Evolutionary conservation across 2,888 invertebrate genomes (phyloP), one percentile per base, ranked within the genome.

Genomic region (Tortrix viridana): DNA sequence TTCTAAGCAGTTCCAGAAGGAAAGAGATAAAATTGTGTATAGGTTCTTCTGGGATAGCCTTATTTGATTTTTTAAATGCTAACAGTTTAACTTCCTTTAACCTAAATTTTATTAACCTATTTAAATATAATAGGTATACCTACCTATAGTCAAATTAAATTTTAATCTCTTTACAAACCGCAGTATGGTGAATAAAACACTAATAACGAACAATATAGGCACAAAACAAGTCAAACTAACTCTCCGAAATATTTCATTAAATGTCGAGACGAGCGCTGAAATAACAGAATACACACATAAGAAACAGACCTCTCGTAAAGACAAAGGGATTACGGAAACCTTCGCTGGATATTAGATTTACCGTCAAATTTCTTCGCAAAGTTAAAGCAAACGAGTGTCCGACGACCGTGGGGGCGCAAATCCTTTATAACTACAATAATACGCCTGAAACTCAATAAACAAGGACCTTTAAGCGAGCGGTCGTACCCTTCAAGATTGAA

Each of bases 311-410:
- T 54, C 58, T 46, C 68, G 71, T 68, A 63, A 69, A 70, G 72
- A 79, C 74, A 81, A 76, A 79, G 74, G 73, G 73, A 79, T 77
- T 74, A 77, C 73, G 73, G 68, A 66, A 74, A 74, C 72, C 77
- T 74, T 75, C 71, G 66, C 71, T 72, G 71, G 75, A 80, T 81
- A 85, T 85, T 84, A 82, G 77, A 81, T 83, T 80, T 76, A 74
- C 73, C 72, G 73, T 74, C 73, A 77, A 79, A 76, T 79, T 77
- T 76, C 74, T 75, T 74, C 70, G 70, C 63, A 64, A 77, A 80
- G 74, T 76, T 78, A 73, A 74, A 70, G 76, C 70, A 76, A 78
- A 74, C 72, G 70, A 74, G 69, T 71, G 67, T 69, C 67, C 66
- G 61, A 52, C 66, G 68, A 65, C 65, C 61, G 66, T 66, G 62